Conservation (phyloP, 2,797 vertebrate genomes). For the Ibycter americanus region DNA sequence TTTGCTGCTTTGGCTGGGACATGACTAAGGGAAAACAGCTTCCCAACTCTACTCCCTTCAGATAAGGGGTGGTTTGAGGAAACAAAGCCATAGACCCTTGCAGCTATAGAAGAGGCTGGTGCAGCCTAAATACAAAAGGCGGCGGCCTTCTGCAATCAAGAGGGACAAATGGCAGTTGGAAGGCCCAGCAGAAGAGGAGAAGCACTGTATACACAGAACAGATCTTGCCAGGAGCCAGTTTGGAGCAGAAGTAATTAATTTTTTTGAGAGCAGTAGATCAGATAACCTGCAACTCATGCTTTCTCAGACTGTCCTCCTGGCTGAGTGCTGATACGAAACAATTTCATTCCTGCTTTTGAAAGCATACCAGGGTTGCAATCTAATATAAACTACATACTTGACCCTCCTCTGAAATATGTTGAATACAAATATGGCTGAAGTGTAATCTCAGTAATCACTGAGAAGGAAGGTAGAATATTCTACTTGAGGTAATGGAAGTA, state of each 20-base stretch:
- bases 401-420: neutral
- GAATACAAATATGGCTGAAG: neutral
- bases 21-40: neutral
- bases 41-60: neutral
- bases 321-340: neutral
- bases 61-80: neutral
- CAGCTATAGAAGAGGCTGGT: neutral
- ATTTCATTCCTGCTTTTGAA: neutral
- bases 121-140: neutral
- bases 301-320: neutral
- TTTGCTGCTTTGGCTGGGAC: neutral
- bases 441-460: neutral
- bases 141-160: neutral
- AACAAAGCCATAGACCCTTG: neutral
- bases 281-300: neutral
- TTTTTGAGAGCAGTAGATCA: neutral
- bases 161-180: neutral
- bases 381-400: neutral
- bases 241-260: neutral
- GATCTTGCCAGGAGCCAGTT: neutral
- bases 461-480: conserved; percentile 18
- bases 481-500: neutral
- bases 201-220: neutral
- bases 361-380: neutral
- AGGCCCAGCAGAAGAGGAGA: neutral